phyloP scores from a whole-genome alignment of 2,797 vertebrate genomes.

The Gadopsis bispinosus region DNA sequence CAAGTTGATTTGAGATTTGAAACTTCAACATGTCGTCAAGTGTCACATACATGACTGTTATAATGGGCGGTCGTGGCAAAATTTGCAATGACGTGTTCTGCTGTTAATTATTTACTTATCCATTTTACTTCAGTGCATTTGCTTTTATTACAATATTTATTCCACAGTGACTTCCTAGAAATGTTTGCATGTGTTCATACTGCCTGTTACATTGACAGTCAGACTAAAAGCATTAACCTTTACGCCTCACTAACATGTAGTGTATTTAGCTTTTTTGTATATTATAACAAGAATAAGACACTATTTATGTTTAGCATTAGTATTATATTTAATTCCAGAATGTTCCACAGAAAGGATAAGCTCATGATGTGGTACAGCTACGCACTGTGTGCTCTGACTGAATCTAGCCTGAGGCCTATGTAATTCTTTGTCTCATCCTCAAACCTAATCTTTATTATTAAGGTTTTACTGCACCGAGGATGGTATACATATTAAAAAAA shows the following conservation, averaged over 20 bases:
- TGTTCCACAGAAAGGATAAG: conserved; percentile 24
- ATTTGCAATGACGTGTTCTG: background rate
- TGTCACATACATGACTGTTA: background rate
- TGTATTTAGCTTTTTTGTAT: conserved; percentile 5
- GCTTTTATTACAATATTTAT: conserved; percentile 1
- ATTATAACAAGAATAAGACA: conserved; percentile 6
- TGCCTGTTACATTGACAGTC: conserved; percentile 10
- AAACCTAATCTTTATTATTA: conserved; percentile 49
- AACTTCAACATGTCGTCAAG: background rate
- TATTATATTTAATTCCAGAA: conserved; percentile 35
- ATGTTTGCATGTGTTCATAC: conserved; percentile 3
- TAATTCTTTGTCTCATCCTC: conserved; percentile 34
- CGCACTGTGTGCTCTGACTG: conserved; percentile 25
- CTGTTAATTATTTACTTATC: background rate
- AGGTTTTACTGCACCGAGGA: conserved; percentile 32
- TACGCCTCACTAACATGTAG: background rate
- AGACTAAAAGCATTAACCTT: conserved; percentile 38
- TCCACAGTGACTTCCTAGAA: background rate
- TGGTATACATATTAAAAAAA: conserved; percentile 23
- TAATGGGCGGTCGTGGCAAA: background rate
- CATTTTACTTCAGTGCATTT: conserved; percentile 4
- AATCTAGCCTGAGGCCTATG: conserved; percentile 30
- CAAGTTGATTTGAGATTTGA: background rate
- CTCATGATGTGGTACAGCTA: conserved; percentile 19
- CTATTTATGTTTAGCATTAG: conserved; percentile 10